Conservation (phyloP, 2,113 vertebrate genomes). For the Saimiri boliviensis region DNA sequence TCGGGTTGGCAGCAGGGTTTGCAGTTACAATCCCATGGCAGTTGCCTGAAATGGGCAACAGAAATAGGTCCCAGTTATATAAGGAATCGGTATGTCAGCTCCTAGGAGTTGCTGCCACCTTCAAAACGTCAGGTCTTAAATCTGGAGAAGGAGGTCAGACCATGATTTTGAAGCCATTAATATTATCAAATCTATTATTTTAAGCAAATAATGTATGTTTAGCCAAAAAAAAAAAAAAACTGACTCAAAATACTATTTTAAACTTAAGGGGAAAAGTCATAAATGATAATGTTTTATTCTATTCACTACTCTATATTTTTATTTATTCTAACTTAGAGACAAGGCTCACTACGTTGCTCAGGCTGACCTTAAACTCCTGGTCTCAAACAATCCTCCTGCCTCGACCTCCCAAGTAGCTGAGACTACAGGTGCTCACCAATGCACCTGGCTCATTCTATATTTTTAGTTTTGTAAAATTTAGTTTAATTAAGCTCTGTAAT, state of each 20-base stretch:
- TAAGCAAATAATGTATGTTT: background rate
- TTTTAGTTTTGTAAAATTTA: slow-evolving; percentile 76
- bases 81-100: slow-evolving; percentile 82
- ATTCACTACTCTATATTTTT: slow-evolving; percentile 61
- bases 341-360: no score
- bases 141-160: slow-evolving; percentile 86
- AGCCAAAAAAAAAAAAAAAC: background rate
- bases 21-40: background rate
- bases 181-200: slow-evolving; percentile 75
- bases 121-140: slow-evolving; percentile 92
- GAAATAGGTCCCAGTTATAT: background rate
- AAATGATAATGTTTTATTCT: background rate
- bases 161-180: slow-evolving; percentile 88
- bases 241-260: background rate
- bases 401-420: no score
- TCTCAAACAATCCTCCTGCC: no score
- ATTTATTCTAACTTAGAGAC: no score
- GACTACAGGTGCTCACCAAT: no score
- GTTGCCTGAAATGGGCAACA: background rate
- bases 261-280: background rate
- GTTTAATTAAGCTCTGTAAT: slow-evolving; percentile 74
- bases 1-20: background rate
- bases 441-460: background rate
- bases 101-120: slow-evolving; percentile 94
- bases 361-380: no score